Evolutionary conservation across 2,797 vertebrate species (phyloP).

Genomic region (Danio kyathit): DNA sequence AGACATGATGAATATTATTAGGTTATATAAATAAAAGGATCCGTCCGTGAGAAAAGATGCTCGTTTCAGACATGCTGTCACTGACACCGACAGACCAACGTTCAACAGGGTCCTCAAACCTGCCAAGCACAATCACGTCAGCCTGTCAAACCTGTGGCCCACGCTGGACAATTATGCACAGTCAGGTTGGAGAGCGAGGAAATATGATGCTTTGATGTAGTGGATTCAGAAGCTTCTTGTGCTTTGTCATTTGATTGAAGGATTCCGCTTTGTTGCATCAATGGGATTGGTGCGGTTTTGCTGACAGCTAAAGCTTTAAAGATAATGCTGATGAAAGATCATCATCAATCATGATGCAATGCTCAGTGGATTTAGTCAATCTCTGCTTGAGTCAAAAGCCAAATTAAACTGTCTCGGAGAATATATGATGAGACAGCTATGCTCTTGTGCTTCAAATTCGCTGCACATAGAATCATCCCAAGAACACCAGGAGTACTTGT

Average conservation of each 20-base stretch:
- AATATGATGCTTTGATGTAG: slow-evolving; percentile 1
- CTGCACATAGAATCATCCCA: not conserved
- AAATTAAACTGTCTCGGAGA: not conserved
- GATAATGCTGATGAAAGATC: slow-evolving; percentile 26
- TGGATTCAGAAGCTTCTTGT: not conserved
- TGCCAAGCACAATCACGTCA: slow-evolving; percentile 20
- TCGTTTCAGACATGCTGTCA: slow-evolving; percentile 29
- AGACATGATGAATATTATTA: slow-evolving; percentile 56
- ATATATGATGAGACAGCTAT: not conserved
- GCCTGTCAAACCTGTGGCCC: not conserved
- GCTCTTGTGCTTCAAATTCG: not conserved
- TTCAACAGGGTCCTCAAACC: slow-evolving; percentile 17
- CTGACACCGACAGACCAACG: not conserved
- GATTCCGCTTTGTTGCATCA: slow-evolving; percentile 5
- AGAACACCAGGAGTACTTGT: not conserved
- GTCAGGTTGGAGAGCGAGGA: not conserved
- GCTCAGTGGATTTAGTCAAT: not conserved
- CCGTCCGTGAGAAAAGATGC: slow-evolving; percentile 34
- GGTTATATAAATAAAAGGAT: slow-evolving; percentile 37
- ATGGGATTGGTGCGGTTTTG: not conserved
- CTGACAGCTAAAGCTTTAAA: slow-evolving; percentile 28
- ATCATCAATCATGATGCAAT: slow-evolving; percentile 13
- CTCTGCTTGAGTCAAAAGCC: not conserved
- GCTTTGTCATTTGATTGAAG: slow-evolving; percentile 22
- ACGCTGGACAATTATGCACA: slow-evolving; percentile 17